Conservation (phyloP, 2,797 vertebrate genomes). For the Enteromius trimaculatus region DNA sequence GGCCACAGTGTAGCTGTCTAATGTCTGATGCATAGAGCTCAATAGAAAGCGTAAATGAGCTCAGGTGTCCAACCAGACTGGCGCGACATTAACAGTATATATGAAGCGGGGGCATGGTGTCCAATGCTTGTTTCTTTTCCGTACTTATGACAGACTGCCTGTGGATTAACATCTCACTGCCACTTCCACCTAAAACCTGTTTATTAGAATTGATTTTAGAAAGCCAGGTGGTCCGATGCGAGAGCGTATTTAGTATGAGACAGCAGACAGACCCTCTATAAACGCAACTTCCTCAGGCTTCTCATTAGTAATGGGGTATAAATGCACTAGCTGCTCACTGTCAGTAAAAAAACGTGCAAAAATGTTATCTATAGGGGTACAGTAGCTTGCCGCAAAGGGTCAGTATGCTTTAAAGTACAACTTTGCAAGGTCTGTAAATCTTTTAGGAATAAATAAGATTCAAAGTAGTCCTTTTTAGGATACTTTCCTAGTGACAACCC, state of each 20-base stretch:
- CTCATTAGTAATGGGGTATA: slow-evolving; percentile 19
- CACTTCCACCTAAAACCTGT: slow-evolving; percentile 30
- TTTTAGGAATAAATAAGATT: background rate
- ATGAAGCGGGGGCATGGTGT: background rate
- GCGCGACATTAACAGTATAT: background rate
- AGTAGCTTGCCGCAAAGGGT: background rate
- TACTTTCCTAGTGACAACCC: background rate
- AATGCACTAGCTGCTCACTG: background rate
- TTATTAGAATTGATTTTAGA: slow-evolving; percentile 47
- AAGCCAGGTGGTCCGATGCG: slow-evolving; percentile 35
- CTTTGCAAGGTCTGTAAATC: background rate
- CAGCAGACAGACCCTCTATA: slow-evolving; percentile 13
- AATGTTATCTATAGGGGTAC: background rate
- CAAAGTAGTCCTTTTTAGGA: background rate
- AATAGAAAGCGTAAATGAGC: slow-evolving; percentile 32
- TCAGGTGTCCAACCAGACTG: slow-evolving; percentile 19
- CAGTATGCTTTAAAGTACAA: background rate
- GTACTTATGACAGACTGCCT: slow-evolving; percentile 21
- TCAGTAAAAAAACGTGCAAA: background rate
- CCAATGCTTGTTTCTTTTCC: slow-evolving; percentile 19
- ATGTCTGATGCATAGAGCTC: slow-evolving; percentile 26
- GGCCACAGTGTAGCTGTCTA: slow-evolving; percentile 22
- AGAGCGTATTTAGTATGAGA: background rate
- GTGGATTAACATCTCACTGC: slow-evolving; percentile 38
- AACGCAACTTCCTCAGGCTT: slow-evolving; percentile 1